Percentiles rank a stretch among this genome's conserved stretches.
phyloP scores from a whole-genome alignment of 2,113 vertebrate species.

The Chaenogobius annularis region DNA sequence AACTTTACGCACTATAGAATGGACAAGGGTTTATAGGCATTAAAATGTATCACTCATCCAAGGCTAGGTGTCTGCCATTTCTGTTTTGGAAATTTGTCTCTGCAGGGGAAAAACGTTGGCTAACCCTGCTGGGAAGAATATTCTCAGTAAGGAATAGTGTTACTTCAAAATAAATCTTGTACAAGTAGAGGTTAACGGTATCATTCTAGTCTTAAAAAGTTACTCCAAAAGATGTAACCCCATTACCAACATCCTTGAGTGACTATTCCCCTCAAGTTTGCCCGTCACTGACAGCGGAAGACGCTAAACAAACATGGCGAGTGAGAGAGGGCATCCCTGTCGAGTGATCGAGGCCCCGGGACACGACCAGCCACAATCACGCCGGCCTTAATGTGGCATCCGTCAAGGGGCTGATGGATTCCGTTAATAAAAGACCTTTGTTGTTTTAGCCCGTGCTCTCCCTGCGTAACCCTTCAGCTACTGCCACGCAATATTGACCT shows the following conservation, averaged over 20 bases:
- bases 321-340: conserved; percentile 11
- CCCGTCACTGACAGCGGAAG: conserved; percentile 52
- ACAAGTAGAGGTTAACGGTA: too few species aligned
- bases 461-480: conserved; percentile 46
- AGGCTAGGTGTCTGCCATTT: too few species aligned
- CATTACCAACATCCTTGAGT: background rate
- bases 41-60: too few species aligned
- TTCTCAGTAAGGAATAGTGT: too few species aligned
- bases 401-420: conserved; percentile 61
- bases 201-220: too few species aligned
- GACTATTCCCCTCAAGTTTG: conserved; percentile 55
- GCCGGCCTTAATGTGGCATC: conserved; percentile 35
- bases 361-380: conserved; percentile 49
- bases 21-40: too few species aligned
- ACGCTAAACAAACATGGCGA: conserved; percentile 57
- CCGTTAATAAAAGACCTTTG: conserved; percentile 69
- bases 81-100: too few species aligned
- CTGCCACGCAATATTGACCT: conserved; percentile 60
- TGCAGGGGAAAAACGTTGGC: too few species aligned
- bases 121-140: too few species aligned
- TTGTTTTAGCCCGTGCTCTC: conserved; percentile 44
- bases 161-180: too few species aligned
- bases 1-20: too few species aligned
- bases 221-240: too few species aligned
- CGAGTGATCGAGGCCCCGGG: conserved; percentile 34